Conservation (phyloP, 2,797 vertebrate species). For the Cuculus canorus region DNA sequence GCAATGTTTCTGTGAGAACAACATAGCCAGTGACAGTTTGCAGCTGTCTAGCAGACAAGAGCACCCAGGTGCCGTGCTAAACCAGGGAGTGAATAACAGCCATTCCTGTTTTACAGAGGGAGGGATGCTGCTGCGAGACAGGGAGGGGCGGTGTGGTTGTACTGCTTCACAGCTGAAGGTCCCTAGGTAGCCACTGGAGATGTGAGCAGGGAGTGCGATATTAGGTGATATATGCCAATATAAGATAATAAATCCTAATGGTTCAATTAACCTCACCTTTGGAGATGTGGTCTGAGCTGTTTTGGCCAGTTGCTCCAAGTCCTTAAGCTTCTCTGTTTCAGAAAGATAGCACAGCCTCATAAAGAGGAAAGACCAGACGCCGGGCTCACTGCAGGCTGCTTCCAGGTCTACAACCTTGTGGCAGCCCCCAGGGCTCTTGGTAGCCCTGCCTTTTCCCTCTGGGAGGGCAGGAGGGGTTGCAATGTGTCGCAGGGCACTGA, state of each 20-base stretch:
- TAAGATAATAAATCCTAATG: not conserved
- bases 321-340: not conserved
- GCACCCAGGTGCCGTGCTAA: constrained; percentile 35
- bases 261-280: not conserved
- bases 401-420: rapidly evolving
- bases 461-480: not conserved
- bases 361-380: rapidly evolving
- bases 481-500: rapidly evolving
- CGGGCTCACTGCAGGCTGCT: rapidly evolving
- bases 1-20: constrained; percentile 11
- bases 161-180: not conserved
- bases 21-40: constrained; percentile 51
- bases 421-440: rapidly evolving
- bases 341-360: not conserved
- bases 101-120: not conserved
- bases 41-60: constrained; percentile 47
- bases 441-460: not conserved
- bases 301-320: not conserved
- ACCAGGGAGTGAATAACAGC: not conserved
- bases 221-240: not conserved
- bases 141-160: not conserved
- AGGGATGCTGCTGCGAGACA: not conserved
- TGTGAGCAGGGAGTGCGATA: not conserved
- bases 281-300: not conserved
- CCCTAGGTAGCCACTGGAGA: not conserved